phyloP scores from a whole-genome alignment of 2,888 invertebrate species.

The Ochlodes sylvanus region DNA sequence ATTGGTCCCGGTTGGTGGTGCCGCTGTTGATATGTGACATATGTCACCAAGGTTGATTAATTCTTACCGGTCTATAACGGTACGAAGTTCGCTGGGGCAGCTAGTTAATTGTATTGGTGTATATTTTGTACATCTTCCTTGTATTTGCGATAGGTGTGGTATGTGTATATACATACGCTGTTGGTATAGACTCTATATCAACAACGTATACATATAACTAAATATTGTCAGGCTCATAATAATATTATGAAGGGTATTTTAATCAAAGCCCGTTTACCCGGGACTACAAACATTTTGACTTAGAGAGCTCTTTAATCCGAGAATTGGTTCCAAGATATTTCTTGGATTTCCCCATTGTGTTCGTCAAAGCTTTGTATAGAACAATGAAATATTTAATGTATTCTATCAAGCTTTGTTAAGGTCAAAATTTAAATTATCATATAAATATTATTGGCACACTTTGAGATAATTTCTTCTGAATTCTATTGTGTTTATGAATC shows the following conservation, averaged over 20 bases:
- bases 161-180: too few species aligned
- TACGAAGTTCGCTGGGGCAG: too few species aligned
- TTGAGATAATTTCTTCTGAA: neutral
- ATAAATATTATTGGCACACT: neutral
- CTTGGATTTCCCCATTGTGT: neutral
- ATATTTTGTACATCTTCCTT: too few species aligned
- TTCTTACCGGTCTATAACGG: too few species aligned
- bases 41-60: too few species aligned
- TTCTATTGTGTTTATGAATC: neutral
- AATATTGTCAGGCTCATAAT: too few species aligned
- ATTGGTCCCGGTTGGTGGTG: too few species aligned
- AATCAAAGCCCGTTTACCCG: neutral
- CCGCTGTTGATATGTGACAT: too few species aligned
- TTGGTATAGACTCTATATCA: too few species aligned
- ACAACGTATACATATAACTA: too few species aligned
- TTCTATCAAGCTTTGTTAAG: neutral
- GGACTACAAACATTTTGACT: neutral
- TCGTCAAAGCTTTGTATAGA: constrained; percentile 2
- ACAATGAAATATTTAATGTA: neutral
- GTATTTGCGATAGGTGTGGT: too few species aligned
- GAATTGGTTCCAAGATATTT: neutral
- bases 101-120: too few species aligned
- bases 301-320: constrained; percentile 1
- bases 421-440: neutral
- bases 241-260: neutral